Evolutionary conservation across 1,140 invertebrate species (phyloP).

Genomic region (Lordiphosa stackelbergi): DNA sequence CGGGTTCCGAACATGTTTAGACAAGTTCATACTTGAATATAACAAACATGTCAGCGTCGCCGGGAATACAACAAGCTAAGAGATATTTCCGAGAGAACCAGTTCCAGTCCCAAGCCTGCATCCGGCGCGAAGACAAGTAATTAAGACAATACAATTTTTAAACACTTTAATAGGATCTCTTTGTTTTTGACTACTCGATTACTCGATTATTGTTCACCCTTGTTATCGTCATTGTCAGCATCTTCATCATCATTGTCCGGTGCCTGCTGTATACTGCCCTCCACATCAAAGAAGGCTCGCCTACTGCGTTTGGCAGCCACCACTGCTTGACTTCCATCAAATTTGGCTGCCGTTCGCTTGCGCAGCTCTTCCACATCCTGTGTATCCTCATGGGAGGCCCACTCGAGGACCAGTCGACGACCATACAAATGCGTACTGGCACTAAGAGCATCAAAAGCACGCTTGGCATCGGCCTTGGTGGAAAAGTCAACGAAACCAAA

Average conservation of each 20-base stretch:
- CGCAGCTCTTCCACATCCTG: constrained; percentile 89
- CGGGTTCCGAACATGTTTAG: too few species aligned
- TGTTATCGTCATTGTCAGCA: not conserved
- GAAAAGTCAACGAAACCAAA: constrained; percentile 98
- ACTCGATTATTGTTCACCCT: too few species aligned
- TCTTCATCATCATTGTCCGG: constrained; percentile 36
- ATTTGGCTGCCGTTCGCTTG: constrained; percentile 85
- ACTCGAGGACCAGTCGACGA: constrained; percentile 95
- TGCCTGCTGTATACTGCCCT: constrained; percentile 20
- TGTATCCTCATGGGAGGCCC: constrained; percentile 89
- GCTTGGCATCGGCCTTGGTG: constrained; percentile 94
- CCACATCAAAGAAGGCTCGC: constrained; percentile 58
- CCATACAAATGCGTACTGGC: constrained; percentile 99
- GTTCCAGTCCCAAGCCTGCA: too few species aligned
- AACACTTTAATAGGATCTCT: too few species aligned
- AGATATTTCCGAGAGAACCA: too few species aligned
- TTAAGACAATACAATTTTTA: too few species aligned
- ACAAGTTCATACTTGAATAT: too few species aligned
- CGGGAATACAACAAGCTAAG: too few species aligned
- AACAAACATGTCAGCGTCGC: too few species aligned
- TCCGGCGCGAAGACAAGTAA: too few species aligned
- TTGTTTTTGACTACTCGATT: too few species aligned
- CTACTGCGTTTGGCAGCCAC: constrained; percentile 49
- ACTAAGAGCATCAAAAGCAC: constrained; percentile 93
- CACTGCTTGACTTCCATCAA: constrained; percentile 26